These are phyloP conservation scores for Diacarnus erythraeanus DNA, from an alignment of 37 sponge, comb jelly and placozoan genomes.

Conservation along the genomic window DNA sequence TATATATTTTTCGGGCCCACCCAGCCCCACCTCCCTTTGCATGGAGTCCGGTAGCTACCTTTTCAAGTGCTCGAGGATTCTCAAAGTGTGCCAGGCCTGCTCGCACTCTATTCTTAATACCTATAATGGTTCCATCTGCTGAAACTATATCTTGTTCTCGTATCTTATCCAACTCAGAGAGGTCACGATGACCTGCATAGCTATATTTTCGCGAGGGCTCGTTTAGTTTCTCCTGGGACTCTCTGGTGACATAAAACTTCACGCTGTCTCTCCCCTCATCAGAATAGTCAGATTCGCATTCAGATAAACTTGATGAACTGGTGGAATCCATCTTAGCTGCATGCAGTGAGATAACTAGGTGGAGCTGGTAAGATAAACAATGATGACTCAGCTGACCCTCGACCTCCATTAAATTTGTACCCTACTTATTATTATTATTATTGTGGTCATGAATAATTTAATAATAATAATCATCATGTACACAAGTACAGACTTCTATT, in stretches of 20 bases:
- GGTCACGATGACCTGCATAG: conserved; percentile 47
- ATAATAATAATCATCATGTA: too few species aligned
- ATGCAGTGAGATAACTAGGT: too few species aligned
- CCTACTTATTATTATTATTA: too few species aligned
- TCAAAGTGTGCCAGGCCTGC: conserved; percentile 66
- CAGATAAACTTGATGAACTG: not conserved
- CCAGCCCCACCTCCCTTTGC: conserved; percentile 32
- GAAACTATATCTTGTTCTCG: conserved; percentile 56
- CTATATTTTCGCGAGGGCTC: not conserved
- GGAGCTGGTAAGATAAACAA: too few species aligned
- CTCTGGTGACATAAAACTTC: conserved; percentile 42
- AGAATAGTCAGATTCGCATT: not conserved
- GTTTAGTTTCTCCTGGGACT: conserved; percentile 13
- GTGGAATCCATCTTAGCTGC: not conserved
- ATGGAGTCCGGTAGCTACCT: conserved; percentile 26
- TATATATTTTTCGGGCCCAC: not conserved
- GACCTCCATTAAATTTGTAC: too few species aligned
- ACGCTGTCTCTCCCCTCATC: not conserved
- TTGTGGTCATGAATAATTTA: too few species aligned
- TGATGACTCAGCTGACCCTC: too few species aligned
- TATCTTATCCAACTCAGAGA: conserved; percentile 37
- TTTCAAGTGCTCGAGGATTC: conserved; percentile 22
- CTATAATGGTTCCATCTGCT: conserved; percentile 42
- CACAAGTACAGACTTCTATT: not conserved
- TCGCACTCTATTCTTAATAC: conserved; percentile 67